Conservation (phyloP, 2,113 vertebrate species). For the Asarcornis scutulata region DNA sequence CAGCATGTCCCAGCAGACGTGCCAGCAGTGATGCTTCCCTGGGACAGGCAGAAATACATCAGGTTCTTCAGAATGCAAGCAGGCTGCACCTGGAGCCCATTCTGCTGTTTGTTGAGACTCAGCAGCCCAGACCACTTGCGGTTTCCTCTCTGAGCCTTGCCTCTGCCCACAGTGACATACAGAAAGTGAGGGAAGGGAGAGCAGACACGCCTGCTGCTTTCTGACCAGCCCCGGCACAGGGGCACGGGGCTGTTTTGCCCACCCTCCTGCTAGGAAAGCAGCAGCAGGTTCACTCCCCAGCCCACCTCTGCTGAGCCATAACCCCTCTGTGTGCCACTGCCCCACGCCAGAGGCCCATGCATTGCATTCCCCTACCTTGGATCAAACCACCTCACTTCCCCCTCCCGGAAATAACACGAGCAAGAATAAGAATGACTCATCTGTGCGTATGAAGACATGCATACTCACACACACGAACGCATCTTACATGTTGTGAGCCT, state of each 20-base stretch:
- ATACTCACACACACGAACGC: neutral
- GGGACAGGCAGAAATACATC: neutral
- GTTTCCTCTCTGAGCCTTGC: constrained; percentile 61
- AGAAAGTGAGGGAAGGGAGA: constrained; percentile 24
- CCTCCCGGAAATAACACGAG: constrained; percentile 61
- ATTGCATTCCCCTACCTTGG: constrained; percentile 26
- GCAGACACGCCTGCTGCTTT: neutral
- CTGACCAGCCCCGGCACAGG: accelerated
- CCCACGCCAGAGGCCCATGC: neutral
- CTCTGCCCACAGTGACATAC: constrained; percentile 49
- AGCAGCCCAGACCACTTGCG: neutral
- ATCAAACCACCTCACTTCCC: constrained; percentile 38
- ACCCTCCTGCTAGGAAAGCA: neutral
- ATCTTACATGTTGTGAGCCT: neutral
- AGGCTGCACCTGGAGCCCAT: constrained; percentile 38
- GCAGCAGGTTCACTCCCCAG: neutral
- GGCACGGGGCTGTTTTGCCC: neutral
- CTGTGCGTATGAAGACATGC: constrained; percentile 21
- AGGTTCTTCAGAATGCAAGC: neutral
- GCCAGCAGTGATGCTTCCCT: neutral
- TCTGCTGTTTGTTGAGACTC: constrained; percentile 30
- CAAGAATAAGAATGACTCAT: constrained; percentile 68
- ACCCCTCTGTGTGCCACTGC: neutral
- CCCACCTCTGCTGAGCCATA: neutral
- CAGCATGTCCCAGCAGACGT: neutral